phyloP scores from a whole-genome alignment of 2,113 vertebrate genomes.

The Peucedramus taeniatus region DNA sequence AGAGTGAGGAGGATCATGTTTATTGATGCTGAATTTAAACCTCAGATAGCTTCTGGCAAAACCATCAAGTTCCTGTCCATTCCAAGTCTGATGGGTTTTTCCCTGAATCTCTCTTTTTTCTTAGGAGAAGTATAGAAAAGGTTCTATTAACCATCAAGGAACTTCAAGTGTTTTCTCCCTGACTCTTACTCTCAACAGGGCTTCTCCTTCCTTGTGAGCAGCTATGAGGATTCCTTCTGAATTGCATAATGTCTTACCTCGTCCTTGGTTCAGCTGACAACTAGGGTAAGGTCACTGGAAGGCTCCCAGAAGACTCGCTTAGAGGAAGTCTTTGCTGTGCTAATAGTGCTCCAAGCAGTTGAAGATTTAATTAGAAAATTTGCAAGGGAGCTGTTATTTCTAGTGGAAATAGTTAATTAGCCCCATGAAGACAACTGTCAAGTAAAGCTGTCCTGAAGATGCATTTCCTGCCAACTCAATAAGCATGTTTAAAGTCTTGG shows the following conservation, averaged over 20 bases:
- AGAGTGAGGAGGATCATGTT: neutral
- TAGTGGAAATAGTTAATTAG: neutral
- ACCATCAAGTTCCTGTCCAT: neutral
- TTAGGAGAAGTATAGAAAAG: neutral
- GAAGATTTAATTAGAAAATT: constrained; percentile 11
- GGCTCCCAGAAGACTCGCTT: neutral
- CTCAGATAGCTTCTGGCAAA: neutral
- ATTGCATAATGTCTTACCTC: neutral
- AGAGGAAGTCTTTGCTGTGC: neutral
- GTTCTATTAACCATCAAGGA: neutral
- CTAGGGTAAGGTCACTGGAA: neutral
- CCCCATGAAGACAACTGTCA: neutral
- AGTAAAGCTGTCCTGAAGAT: neutral
- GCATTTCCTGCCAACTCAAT: neutral
- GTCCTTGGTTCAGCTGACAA: neutral
- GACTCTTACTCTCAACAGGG: neutral
- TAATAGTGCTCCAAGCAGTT: neutral
- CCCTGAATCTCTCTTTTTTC: neutral
- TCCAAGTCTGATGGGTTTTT: neutral
- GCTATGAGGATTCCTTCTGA: neutral
- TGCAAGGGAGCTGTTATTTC: neutral
- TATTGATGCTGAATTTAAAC: neutral
- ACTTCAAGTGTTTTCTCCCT: neutral
- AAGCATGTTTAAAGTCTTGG: neutral
- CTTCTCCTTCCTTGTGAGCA: neutral